A percentile compares a stretch with the other conserved stretches of the same genome.
Evolutionary conservation across 2,113 vertebrate genomes (phyloP).

Genomic region (Machaerirhynchus nigripectus): DNA sequence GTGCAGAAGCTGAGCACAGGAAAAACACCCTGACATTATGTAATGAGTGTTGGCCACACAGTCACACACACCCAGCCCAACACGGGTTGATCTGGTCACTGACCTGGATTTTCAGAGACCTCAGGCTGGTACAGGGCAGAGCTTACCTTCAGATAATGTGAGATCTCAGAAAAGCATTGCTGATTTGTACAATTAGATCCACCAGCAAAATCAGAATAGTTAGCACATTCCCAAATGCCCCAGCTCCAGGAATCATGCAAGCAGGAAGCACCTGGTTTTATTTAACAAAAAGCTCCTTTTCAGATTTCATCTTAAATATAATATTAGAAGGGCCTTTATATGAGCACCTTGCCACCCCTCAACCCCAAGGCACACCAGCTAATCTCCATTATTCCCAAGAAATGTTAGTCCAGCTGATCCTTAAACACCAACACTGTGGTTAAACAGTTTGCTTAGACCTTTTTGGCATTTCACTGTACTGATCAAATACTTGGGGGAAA

Average conservation of each 20-base stretch:
- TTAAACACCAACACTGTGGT: background rate
- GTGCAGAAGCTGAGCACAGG: background rate
- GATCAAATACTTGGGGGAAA: background rate
- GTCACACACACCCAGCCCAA: background rate
- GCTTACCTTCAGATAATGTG: background rate
- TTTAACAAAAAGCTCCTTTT: background rate
- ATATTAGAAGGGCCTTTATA: background rate
- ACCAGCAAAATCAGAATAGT: background rate
- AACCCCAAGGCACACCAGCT: background rate
- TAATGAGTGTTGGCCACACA: background rate
- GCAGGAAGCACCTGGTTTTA: background rate
- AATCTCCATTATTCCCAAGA: background rate
- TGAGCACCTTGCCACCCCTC: background rate
- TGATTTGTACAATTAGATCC: background rate
- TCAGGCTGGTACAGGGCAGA: background rate
- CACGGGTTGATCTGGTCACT: fast-evolving
- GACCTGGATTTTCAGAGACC: background rate
- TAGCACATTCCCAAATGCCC: background rate
- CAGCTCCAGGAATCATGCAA: background rate
- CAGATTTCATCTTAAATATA: background rate
- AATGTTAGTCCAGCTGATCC: background rate
- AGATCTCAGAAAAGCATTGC: background rate
- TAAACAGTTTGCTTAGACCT: background rate
- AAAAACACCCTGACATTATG: background rate
- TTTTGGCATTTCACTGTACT: background rate